Base-by-base conservation (phyloP, 2,888 invertebrate species). In the Drosophila kuntzei region DNA sequence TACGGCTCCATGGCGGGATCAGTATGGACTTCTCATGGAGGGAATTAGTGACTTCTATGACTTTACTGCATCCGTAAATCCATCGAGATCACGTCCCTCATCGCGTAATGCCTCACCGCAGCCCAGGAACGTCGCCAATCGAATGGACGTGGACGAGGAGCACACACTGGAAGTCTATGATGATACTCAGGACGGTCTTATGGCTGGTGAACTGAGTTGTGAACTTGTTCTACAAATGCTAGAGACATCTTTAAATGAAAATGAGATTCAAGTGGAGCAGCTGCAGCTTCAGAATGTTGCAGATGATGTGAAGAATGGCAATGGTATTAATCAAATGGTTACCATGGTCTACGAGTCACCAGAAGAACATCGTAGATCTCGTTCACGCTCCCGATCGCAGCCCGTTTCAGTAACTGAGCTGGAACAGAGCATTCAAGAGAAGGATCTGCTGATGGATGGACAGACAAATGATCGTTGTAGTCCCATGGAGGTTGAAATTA, bases 31-130 rank as follows among this genome's bases (percentile, higher is more conserved):
- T 3, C 51, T 92, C 0, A 80, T 91, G 86, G 90, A 92, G 71
- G 92, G 92, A 0, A 63, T 92, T 2, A 92, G 92, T 69, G 92
- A 92, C 51, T 92, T 92, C 39, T 92, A 92, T 22, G 92, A 92
- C 43, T 92, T 92, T 55, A 87, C 90, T 8, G 92, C 91, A 16
- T 91, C 92, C 0, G 76, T 89, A 0, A 92, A 92, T 67, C 92
- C 91, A 1, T 91, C 91, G 0, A 78, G 92, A 51, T 91, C 91
- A 1, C 80, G 90, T 9, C 80, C 90, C 0, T 54, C 60, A 0
- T 91, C 91, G 0, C 76, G 91, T 18, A 82, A 86, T 73, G 60
- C 87, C 0, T 87, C 91, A 5, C 90, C 91, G 2, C 53, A 71
- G 41, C 90, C 90, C 2, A 90, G 87, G 64, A 85, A 90, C 65